Evolutionary conservation across 2,797 vertebrate species (phyloP).

Genomic region (Eptatretus atami): DNA sequence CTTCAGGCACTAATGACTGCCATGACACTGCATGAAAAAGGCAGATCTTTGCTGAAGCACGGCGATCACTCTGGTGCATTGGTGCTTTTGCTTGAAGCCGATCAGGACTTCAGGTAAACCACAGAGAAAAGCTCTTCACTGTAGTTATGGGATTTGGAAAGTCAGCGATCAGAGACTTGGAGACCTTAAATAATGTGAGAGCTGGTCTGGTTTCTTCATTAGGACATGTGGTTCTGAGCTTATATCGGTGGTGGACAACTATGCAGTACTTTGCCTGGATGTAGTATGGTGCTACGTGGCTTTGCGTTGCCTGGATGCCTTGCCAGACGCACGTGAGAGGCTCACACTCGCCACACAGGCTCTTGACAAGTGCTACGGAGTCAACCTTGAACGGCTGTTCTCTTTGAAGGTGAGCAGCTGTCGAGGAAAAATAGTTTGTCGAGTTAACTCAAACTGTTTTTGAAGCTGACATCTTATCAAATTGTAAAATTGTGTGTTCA

Average conservation of each 20-base stretch:
- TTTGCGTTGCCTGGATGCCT: conserved; percentile 35
- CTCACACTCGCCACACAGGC: conserved; percentile 33
- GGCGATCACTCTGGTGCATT: conserved; percentile 43
- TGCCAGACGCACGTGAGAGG: conserved; percentile 35
- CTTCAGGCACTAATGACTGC: conserved; percentile 52
- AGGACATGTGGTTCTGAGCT: conserved; percentile 36
- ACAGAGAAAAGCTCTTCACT: not conserved
- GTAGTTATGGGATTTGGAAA: not conserved
- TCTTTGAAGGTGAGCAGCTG: conserved; percentile 34
- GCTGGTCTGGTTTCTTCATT: conserved; percentile 9
- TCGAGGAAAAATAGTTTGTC: not conserved
- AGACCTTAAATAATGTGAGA: not conserved
- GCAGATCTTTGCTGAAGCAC: conserved; percentile 61
- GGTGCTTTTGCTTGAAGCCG: conserved; percentile 44
- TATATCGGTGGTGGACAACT: conserved; percentile 50
- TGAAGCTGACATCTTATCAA: conserved; percentile 5
- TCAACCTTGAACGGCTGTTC: conserved; percentile 34
- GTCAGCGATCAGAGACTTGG: not conserved
- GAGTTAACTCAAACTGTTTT: too few species aligned
- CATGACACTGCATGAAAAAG: conserved; percentile 85
- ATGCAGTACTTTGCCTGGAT: conserved; percentile 65
- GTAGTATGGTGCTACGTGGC: conserved; percentile 64
- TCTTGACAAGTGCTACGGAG: conserved; percentile 53
- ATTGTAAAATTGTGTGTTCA: too few species aligned
- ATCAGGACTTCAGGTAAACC: conserved; percentile 46